These are phyloP conservation scores for Drosophila pallidifrons DNA, from an alignment of 1,140 invertebrate species.

Conservation along the genomic window DNA sequence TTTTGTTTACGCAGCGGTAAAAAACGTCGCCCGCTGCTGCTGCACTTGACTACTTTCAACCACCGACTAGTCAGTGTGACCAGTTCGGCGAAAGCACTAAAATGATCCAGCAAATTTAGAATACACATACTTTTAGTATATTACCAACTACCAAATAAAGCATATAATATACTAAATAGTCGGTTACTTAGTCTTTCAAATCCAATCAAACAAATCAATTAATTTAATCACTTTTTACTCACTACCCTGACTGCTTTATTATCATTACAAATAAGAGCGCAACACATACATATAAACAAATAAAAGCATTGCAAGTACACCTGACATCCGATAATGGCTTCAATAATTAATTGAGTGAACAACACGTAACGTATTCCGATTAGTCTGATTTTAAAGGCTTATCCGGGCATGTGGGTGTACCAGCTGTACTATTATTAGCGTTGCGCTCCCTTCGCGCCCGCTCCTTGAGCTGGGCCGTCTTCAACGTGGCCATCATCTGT, in stretches of 20 bases:
- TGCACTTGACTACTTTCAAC: constrained; percentile 51
- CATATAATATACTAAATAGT: constrained; percentile 30
- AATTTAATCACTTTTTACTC: neutral
- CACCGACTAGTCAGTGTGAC: constrained; percentile 46
- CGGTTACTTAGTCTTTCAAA: constrained; percentile 1
- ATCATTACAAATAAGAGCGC: constrained; percentile 27
- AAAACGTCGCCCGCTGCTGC: constrained; percentile 38
- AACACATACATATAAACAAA: constrained; percentile 6
- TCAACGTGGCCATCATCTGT: constrained; percentile 92
- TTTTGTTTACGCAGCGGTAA: constrained; percentile 52
- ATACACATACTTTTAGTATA: neutral
- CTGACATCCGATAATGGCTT: constrained; percentile 6
- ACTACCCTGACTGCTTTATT: constrained; percentile 2
- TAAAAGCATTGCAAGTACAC: neutral
- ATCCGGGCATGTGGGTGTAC: neutral
- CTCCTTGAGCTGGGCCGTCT: constrained; percentile 91
- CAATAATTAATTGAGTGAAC: constrained; percentile 6
- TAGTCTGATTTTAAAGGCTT: constrained; percentile 47
- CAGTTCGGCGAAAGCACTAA: neutral
- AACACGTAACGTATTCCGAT: neutral
- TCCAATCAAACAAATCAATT: neutral
- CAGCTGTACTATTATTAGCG: neutral
- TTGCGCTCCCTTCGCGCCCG: constrained; percentile 66
- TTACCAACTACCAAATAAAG: neutral
- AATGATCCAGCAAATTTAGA: neutral